Evolutionary conservation across 2,888 invertebrate genomes (phyloP), one percentile per base, ranked within the genome.

Genomic region (Metalampra italica): DNA sequence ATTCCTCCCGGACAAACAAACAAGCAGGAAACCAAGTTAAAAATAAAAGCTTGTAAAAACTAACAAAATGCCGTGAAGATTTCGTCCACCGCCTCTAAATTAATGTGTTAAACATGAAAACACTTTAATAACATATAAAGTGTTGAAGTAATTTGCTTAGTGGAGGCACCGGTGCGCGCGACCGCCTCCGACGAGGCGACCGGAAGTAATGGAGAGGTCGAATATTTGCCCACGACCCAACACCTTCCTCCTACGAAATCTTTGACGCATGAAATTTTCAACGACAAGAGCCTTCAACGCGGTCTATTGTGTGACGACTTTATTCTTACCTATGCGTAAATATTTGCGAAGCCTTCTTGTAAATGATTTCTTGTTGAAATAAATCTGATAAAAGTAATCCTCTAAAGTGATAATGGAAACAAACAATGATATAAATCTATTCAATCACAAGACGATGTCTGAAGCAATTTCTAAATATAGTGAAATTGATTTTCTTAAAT

Each of bases 171-270:
- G 68, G 57, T 57, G 67, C 66, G 71, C 55, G 58, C 56, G 63
- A 55, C 53, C 54, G 60, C 57, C 55, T 56, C 59, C 48, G 43
- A 51, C 46, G 56, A 61, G 55, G 64, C 64, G 62, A 69, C 75
- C 79, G 71, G 72, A 68, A 78, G 70, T 79, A 81, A 82, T 74
- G 60, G 62, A 78, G 73, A 75, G 72, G 70, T 63, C 62, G 72
- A 68, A 73, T 77, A 71, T 77, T 81, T 77, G 70, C 68, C 59
- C 61, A 68, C 60, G 67, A 69, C 60, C 64, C 70, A 51, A 52
- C 59, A 50, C 65, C 59, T 64, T 61, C 65, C 59, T 64, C 60
- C 56, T 49, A 53, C 54, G 51, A 61, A 76, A 67, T 69, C 71
- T 65, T 70, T 65, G 66, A 70, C 62, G 71, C 76, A 69, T 75